Conservation (phyloP, 2,888 invertebrate species). For the Carcina quercana region DNA sequence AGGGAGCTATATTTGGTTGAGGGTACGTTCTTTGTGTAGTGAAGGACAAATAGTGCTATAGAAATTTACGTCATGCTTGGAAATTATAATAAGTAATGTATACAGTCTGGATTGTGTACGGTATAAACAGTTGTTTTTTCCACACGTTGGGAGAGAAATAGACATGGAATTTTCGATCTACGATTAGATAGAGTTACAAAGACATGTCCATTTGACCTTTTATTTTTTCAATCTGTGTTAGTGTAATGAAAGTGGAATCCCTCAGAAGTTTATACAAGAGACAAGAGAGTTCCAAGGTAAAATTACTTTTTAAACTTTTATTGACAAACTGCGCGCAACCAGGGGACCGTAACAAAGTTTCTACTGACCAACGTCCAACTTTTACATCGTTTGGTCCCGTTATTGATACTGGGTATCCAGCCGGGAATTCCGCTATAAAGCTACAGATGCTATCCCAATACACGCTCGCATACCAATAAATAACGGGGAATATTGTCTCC, state of each 20-base stretch:
- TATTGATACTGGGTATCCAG: conserved; percentile 54
- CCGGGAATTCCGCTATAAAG: not conserved
- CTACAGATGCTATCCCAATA: conserved; percentile 44
- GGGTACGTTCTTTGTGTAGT: too few relatives aligned
- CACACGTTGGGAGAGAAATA: too few relatives aligned
- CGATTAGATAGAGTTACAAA: too few relatives aligned
- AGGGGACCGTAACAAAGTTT: conserved; percentile 46
- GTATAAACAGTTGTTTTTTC: too few relatives aligned
- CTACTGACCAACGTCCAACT: conserved; percentile 48
- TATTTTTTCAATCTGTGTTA: conserved; percentile 8
- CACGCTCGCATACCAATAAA: conserved; percentile 44
- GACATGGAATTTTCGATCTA: too few relatives aligned
- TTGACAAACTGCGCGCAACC: conserved; percentile 48
- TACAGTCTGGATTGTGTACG: too few relatives aligned
- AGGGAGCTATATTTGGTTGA: not conserved
- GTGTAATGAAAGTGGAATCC: conserved; percentile 35
- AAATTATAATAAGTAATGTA: too few relatives aligned
- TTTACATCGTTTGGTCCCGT: conserved; percentile 42
- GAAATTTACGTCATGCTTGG: too few relatives aligned
- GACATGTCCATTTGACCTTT: conserved; percentile 1
- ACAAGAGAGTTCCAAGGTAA: conserved; percentile 43
- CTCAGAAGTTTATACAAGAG: conserved; percentile 45
- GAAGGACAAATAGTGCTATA: too few relatives aligned
- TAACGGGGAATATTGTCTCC: conserved; percentile 47
- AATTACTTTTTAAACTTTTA: conserved; percentile 58